A percentile compares a stretch with the other conserved stretches of the same genome.
Conservation (phyloP, 2,888 invertebrate species). For the Napeogenes inachia region DNA sequence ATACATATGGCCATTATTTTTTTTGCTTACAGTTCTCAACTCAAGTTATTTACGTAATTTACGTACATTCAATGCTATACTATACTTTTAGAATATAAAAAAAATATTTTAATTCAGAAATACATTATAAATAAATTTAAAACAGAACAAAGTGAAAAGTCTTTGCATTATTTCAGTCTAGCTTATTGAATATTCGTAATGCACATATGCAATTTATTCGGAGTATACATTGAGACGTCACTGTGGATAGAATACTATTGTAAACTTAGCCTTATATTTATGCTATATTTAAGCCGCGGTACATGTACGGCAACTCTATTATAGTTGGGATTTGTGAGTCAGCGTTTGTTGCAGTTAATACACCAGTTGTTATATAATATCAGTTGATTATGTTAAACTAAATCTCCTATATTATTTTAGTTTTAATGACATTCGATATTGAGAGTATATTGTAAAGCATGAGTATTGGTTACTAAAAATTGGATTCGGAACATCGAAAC, state of each 20-base stretch:
- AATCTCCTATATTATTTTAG: conserved; percentile 13
- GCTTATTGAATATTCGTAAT: conserved; percentile 9
- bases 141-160: background rate
- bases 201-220: conserved; percentile 2
- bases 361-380: conserved; percentile 17
- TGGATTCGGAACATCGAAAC: too few relatives aligned
- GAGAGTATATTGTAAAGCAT: too few relatives aligned
- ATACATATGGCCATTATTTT: conserved; percentile 3
- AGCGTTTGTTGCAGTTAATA: conserved; percentile 22
- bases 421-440: background rate
- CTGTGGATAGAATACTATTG: conserved; percentile 11
- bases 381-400: conserved; percentile 17
- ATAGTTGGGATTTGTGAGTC: conserved; percentile 23
- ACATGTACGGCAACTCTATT: conserved; percentile 28
- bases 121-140: too few relatives aligned
- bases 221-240: background rate
- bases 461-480: too few relatives aligned
- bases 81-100: too few relatives aligned
- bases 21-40: background rate
- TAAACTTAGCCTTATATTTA: conserved; percentile 14
- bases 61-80: background rate
- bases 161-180: background rate
- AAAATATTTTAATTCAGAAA: background rate
- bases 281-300: conserved; percentile 21
- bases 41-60: background rate